A percentile compares a stretch with the other conserved stretches of the same genome.
Conservation (phyloP, 2,797 vertebrate species). For the Sternotherus odoratus region DNA sequence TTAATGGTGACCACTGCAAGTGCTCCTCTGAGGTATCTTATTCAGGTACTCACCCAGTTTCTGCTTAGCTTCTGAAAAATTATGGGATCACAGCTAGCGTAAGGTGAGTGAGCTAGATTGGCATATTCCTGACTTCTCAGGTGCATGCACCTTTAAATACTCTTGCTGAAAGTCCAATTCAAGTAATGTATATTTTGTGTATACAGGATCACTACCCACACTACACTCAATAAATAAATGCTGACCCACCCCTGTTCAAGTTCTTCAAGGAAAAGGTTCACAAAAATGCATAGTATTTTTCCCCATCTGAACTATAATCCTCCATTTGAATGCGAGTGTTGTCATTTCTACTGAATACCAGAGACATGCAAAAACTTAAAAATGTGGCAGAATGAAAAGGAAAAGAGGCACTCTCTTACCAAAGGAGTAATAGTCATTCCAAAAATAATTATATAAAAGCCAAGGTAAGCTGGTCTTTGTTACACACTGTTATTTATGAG, state of each 20-base stretch:
- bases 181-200: not conserved
- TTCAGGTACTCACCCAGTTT: not conserved
- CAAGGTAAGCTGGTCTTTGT: not conserved
- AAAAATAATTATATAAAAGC: not conserved
- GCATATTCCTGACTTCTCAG: not conserved
- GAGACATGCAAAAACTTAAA: not conserved
- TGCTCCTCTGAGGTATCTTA: not conserved
- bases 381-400: not conserved
- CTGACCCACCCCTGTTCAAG: not conserved
- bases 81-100: not conserved
- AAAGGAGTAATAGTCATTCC: not conserved
- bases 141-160: not conserved
- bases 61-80: not conserved
- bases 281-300: not conserved
- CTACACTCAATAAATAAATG: not conserved
- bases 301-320: not conserved
- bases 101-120: not conserved
- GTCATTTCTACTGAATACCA: not conserved
- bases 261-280: not conserved
- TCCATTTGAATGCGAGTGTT: not conserved
- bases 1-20: not conserved
- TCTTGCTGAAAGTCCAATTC: not conserved
- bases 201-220: not conserved
- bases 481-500: not conserved
- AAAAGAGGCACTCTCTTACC: not conserved